Conservation (phyloP, 1,140 invertebrate species). For the Pantala flavescens region DNA sequence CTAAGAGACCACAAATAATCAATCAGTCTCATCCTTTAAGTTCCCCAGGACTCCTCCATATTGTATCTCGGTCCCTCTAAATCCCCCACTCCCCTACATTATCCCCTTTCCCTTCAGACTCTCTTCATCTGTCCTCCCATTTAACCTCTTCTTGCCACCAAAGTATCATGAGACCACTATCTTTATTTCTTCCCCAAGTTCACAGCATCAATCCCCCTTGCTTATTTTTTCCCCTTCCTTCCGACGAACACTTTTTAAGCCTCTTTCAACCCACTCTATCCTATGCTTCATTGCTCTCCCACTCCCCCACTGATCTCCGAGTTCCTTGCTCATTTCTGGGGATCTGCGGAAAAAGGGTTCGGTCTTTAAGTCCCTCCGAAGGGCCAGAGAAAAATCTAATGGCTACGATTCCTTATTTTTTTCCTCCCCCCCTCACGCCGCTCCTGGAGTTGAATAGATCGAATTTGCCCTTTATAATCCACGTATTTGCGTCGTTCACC, state of each 20-base stretch:
- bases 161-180: background rate
- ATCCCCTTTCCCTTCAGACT: background rate
- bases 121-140: background rate
- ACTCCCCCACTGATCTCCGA: no score
- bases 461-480: no score
- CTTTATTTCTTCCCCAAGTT: conserved; percentile 7
- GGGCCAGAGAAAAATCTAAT: no score
- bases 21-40: background rate
- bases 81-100: background rate
- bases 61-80: background rate
- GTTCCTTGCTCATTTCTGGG: no score
- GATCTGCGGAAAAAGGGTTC: no score
- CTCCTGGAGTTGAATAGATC: no score
- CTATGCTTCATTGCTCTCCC: background rate
- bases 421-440: no score
- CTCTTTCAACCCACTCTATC: background rate
- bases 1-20: background rate
- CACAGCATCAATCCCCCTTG: conserved; percentile 3
- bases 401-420: no score
- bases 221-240: background rate
- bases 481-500: no score
- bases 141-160: conserved; percentile 5
- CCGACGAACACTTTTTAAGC: background rate
- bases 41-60: background rate
- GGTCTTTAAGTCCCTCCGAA: no score